These are phyloP conservation scores for Cichladusa arquata DNA, from an alignment of 2,113 vertebrate genomes.

Conservation along the genomic window DNA sequence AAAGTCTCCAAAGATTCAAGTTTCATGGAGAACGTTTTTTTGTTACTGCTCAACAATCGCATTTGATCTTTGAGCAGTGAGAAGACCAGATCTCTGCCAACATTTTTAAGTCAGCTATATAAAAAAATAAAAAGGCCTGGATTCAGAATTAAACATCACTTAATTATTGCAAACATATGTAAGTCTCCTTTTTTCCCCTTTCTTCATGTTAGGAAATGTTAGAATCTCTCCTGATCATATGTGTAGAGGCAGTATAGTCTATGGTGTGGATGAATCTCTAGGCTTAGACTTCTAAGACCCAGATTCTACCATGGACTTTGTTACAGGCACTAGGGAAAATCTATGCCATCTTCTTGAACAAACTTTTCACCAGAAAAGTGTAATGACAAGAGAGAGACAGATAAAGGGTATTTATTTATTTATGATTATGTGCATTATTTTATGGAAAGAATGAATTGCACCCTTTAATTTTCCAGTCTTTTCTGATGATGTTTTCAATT, in stretches of 20 bases:
- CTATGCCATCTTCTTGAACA: not conserved
- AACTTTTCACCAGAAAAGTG: not conserved
- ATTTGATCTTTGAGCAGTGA: not conserved
- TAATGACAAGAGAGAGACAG: not conserved
- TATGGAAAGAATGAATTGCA: not conserved
- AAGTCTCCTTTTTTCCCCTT: not conserved
- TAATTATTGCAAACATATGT: conserved; percentile 1
- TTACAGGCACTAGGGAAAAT: not conserved
- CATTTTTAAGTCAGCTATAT: conserved; percentile 8
- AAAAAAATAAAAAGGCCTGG: conserved; percentile 25
- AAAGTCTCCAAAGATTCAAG: not conserved
- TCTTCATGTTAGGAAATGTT: not conserved
- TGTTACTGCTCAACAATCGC: not conserved
- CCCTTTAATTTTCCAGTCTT: not conserved
- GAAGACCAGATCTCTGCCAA: not conserved
- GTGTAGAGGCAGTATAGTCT: not conserved
- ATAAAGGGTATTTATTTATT: not conserved
- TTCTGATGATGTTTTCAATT: not conserved
- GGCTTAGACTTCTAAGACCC: not conserved
- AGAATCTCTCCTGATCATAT: not conserved
- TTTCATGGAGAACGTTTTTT: conserved; percentile 13
- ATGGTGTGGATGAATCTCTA: not conserved
- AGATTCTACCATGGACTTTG: not conserved
- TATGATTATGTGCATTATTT: not conserved
- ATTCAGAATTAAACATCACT: not conserved